A percentile compares a stretch with the other conserved stretches of the same genome.
These are phyloP conservation scores for Apeira syringaria DNA, from an alignment of 2,888 invertebrate genomes.

Conservation along the genomic window DNA sequence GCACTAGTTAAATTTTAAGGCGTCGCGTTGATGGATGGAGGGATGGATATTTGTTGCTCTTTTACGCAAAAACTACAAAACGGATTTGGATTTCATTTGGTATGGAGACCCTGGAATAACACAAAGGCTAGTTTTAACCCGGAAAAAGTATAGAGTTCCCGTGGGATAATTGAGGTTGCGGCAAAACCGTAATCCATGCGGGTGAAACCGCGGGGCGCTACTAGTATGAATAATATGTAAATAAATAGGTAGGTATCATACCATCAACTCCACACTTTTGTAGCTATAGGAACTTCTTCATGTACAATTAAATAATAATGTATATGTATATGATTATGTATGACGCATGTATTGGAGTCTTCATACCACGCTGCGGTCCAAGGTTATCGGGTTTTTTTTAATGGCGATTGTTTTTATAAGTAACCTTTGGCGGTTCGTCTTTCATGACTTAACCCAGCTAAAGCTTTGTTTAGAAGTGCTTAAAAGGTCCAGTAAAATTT, in stretches of 20 bases:
- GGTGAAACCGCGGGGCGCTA: too few relatives aligned
- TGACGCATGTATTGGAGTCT: conserved; percentile 36
- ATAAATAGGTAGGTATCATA: background rate
- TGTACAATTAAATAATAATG: conserved; percentile 25
- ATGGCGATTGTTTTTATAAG: conserved; percentile 42
- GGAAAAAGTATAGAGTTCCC: too few relatives aligned
- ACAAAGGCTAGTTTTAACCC: too few relatives aligned
- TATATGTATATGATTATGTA: conserved; percentile 13
- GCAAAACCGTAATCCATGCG: too few relatives aligned
- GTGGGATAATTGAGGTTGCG: too few relatives aligned
- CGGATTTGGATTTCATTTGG: too few relatives aligned
- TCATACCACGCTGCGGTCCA: conserved; percentile 28
- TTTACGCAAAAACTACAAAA: too few relatives aligned
- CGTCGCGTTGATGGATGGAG: too few relatives aligned
- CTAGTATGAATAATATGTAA: too few relatives aligned
- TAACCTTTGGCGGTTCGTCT: conserved; percentile 19
- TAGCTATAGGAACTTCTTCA: conserved; percentile 12
- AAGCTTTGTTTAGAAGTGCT: background rate
- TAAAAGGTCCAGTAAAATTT: background rate
- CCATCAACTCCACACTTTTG: background rate
- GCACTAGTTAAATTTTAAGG: too few relatives aligned
- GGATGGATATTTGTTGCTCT: too few relatives aligned
- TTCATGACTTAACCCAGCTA: background rate
- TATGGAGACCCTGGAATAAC: too few relatives aligned
- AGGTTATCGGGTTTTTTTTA: conserved; percentile 59